phyloP scores from a whole-genome alignment of 1,140 invertebrate species.

The Bilobella aurantiaca region DNA sequence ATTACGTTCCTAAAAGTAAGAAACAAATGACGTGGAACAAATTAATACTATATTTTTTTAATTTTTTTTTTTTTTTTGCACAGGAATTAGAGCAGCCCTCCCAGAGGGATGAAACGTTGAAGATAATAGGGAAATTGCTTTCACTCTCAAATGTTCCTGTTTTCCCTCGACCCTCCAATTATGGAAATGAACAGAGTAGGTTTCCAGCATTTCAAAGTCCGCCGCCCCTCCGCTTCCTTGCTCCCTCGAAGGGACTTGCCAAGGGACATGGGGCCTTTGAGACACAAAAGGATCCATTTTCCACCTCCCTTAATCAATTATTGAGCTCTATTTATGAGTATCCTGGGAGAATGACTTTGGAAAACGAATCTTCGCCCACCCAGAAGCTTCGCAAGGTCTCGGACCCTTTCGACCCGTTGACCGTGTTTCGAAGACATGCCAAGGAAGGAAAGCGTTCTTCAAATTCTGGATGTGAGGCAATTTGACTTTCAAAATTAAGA shows the following conservation, averaged over 20 bases:
- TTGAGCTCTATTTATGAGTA: slow-evolving; percentile 1
- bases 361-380: neutral
- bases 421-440: neutral
- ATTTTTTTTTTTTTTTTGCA: neutral
- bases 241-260: neutral
- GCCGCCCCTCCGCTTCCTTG: neutral
- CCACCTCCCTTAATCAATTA: neutral
- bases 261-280: neutral
- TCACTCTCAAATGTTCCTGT: neutral
- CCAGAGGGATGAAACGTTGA: neutral
- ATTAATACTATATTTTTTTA: neutral
- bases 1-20: too few species aligned
- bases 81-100: neutral
- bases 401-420: neutral
- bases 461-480: slow-evolving; percentile 9
- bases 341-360: neutral
- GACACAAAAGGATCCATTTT: neutral
- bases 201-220: neutral
- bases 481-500: neutral
- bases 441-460: neutral
- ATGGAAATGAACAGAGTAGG: neutral
- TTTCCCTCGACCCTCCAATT: neutral
- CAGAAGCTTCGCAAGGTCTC: neutral
- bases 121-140: neutral
- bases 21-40: too few species aligned